Conservation (phyloP, 2,888 invertebrate genomes). For the Pseudococcus longispinus region DNA sequence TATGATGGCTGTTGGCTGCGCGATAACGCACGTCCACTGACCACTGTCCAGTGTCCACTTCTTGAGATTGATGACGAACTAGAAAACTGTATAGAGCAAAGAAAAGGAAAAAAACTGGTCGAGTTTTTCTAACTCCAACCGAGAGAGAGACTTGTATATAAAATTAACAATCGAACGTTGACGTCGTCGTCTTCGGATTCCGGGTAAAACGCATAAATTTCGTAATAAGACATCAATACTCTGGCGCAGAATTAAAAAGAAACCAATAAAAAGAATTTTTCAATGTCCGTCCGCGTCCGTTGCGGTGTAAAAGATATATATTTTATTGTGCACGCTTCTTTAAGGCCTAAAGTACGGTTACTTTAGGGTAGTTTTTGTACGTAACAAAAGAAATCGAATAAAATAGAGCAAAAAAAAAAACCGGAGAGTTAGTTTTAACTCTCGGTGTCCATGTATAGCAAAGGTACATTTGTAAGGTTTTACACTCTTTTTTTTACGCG, state of each 20-base stretch:
- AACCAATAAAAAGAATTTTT: slow-evolving; percentile 55
- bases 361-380: slow-evolving; percentile 51
- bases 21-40: neutral
- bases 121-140: slow-evolving; percentile 38
- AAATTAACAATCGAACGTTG: slow-evolving; percentile 50
- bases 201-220: slow-evolving; percentile 53
- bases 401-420: slow-evolving; percentile 33
- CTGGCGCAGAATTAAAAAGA: slow-evolving; percentile 39
- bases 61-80: neutral
- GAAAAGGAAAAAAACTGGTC: slow-evolving; percentile 27
- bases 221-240: slow-evolving; percentile 53
- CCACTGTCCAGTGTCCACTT: neutral
- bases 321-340: slow-evolving; percentile 52
- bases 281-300: slow-evolving; percentile 48
- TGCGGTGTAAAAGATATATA: slow-evolving; percentile 55
- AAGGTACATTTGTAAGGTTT: slow-evolving; percentile 49
- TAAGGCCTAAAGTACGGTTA: slow-evolving; percentile 54
- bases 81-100: neutral
- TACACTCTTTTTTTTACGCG: slow-evolving; percentile 45
- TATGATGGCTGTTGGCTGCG: neutral
- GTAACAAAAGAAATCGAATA: slow-evolving; percentile 51
- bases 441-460: slow-evolving; percentile 33
- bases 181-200: slow-evolving; percentile 36
- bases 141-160: neutral
- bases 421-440: slow-evolving; percentile 37